Percentiles rank a stretch among this genome's conserved stretches.
These are phyloP conservation scores for Pyrgilauda ruficollis DNA, from an alignment of 2,113 vertebrate species.

Conservation along the genomic window DNA sequence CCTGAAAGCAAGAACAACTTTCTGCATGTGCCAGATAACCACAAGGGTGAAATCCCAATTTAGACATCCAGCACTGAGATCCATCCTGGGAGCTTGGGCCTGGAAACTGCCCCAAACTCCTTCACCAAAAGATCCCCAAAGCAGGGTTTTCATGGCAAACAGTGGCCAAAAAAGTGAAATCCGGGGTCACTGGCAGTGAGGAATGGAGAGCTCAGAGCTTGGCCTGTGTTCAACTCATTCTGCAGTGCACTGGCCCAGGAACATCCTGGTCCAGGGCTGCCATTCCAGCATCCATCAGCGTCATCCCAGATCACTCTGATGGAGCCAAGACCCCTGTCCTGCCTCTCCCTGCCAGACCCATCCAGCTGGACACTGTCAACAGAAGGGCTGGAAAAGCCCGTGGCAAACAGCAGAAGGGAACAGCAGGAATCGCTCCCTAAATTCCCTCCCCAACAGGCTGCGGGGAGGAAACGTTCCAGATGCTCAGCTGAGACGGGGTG, in stretches of 20 bases:
- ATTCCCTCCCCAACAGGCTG: not conserved
- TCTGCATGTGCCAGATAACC: constrained; percentile 11
- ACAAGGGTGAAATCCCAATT: not conserved
- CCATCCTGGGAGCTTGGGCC: accelerated
- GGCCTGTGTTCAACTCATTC: accelerated
- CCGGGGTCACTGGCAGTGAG: not conserved
- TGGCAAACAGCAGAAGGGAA: not conserved
- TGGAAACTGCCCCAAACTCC: not conserved
- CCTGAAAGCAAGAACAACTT: not conserved
- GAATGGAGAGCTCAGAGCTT: accelerated
- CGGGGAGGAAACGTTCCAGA: not conserved
- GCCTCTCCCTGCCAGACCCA: not conserved
- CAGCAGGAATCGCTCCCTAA: not conserved
- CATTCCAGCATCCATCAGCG: not conserved
- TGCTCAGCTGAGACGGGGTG: not conserved
- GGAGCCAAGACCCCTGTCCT: not conserved
- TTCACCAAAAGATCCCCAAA: not conserved
- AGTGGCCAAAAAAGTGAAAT: not conserved
- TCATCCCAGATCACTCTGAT: not conserved
- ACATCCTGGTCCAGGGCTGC: accelerated
- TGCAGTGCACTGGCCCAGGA: not conserved
- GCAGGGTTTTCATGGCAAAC: accelerated
- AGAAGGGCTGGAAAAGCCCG: not conserved
- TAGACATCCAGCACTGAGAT: accelerated
- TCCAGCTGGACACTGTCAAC: not conserved